These are phyloP conservation scores for Lanistes nyassanus DNA, from an alignment of 1,140 invertebrate species.

Conservation along the genomic window DNA sequence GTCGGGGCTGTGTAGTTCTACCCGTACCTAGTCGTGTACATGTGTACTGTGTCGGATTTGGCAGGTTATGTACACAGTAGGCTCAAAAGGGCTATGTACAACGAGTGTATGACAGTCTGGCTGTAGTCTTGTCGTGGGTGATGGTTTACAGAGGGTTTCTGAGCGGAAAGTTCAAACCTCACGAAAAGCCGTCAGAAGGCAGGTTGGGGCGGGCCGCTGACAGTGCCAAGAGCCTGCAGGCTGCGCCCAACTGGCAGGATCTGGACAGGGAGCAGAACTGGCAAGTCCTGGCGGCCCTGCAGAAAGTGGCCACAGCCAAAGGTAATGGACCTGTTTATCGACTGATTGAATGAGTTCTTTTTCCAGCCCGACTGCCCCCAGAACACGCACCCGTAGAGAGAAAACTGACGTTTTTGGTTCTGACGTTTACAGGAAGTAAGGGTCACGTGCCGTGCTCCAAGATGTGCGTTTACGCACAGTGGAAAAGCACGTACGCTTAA, in stretches of 20 bases:
- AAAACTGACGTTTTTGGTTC: neutral
- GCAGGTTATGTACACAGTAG: no score
- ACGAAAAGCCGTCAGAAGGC: constrained; percentile 23
- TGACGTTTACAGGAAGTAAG: neutral
- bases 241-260: constrained; percentile 19
- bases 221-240: constrained; percentile 14
- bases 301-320: constrained; percentile 11
- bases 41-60: no score
- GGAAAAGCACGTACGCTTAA: neutral
- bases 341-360: neutral
- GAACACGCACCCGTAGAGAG: no score
- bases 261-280: constrained; percentile 17
- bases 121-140: no score
- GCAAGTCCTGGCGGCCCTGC: neutral
- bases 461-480: neutral
- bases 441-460: neutral
- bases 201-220: constrained; percentile 23
- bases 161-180: constrained; percentile 32
- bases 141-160: constrained; percentile 29
- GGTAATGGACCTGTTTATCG: no score
- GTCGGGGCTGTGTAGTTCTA: no score
- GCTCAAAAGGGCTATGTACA: no score
- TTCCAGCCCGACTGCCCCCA: neutral
- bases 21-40: no score
- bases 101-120: no score